Percentiles rank a stretch among this genome's conserved stretches.
Conservation (phyloP, 2,888 invertebrate genomes). For the Drosophila trichaetosa region DNA sequence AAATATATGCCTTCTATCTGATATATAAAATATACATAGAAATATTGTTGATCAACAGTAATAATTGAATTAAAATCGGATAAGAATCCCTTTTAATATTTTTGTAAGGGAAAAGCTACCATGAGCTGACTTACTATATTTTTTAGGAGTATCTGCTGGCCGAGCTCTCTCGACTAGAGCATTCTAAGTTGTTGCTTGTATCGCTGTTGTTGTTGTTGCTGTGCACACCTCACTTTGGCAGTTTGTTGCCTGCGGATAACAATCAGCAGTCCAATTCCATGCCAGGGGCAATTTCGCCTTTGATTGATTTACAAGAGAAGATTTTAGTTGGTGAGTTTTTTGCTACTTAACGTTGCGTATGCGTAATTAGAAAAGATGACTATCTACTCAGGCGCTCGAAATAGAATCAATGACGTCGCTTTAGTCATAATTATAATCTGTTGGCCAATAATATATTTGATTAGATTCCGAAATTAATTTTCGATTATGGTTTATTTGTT, state of each 20-base stretch:
- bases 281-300: slow-evolving; percentile 79
- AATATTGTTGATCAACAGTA: background rate
- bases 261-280: slow-evolving; percentile 40
- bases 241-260: slow-evolving; percentile 26
- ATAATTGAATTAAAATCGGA: background rate
- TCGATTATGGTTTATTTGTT: background rate
- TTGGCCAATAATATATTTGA: slow-evolving; percentile 58
- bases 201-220: slow-evolving; percentile 13
- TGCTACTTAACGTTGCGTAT: slow-evolving; percentile 63
- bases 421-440: slow-evolving; percentile 76
- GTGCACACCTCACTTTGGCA: slow-evolving; percentile 37
- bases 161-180: background rate
- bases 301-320: slow-evolving; percentile 75
- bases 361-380: slow-evolving; percentile 59
- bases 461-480: slow-evolving; percentile 58
- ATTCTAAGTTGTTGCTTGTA: background rate
- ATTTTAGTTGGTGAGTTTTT: slow-evolving; percentile 16
- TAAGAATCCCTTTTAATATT: background rate
- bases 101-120: background rate
- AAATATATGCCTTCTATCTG: background rate
- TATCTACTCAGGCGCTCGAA: slow-evolving; percentile 29
- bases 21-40: background rate
- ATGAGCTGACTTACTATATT: no score
- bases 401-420: slow-evolving; percentile 45
- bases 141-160: background rate